Base-by-base conservation (phyloP, 2,797 vertebrate genomes). In the Acomys russatus region DNA sequence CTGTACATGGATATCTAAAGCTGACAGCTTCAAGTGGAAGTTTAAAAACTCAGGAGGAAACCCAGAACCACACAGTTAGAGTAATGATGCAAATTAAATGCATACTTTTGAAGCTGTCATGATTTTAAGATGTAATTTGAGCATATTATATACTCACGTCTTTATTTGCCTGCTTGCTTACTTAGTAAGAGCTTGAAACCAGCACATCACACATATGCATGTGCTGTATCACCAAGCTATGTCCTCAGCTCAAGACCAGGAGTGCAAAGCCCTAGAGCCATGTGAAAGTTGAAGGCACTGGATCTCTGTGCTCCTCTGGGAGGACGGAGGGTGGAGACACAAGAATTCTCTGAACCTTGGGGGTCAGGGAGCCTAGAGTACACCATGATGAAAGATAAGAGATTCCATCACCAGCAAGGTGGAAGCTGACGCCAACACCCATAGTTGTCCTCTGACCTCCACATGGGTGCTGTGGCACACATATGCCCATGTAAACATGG, bases 11-110 rank as follows among this genome's bases (percentile, higher is more conserved):
- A 49, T 64, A 33, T n/a, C 71, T 89, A 64, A 30, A 77, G 10
- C 59, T 89, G 51, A 61, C 38, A 90, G 25, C 23, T 56, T 30
- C 25, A 68, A 86, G 14, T 56, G 79, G 59, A 20, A 66, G 28
- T 51, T 96, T 61, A 51, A 83, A 92, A 56, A 49, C 35, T 78
- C 76, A 9, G n/a, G 2, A 92, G 79, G 30, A 94, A 97, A 82
- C 73, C 23, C 10, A 61, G 85, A 88, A 44, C 82, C 79, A 33
- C 9, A 22, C 49, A 83, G 38, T 84, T 85, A 85, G 38, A 85
- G 51, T 51, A 93, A 35, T 35, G 84, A 83, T 82, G 89, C 30
- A 51, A 30, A 56, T 73, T 59, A 64, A 68, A 93, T 70, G 23
- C 23, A 25, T 86, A 56, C 89, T 78, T 79, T 71, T 33, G 80